Evolutionary conservation across 2,113 vertebrate species (phyloP).

Genomic region (Oncorhynchus kisutch): DNA sequence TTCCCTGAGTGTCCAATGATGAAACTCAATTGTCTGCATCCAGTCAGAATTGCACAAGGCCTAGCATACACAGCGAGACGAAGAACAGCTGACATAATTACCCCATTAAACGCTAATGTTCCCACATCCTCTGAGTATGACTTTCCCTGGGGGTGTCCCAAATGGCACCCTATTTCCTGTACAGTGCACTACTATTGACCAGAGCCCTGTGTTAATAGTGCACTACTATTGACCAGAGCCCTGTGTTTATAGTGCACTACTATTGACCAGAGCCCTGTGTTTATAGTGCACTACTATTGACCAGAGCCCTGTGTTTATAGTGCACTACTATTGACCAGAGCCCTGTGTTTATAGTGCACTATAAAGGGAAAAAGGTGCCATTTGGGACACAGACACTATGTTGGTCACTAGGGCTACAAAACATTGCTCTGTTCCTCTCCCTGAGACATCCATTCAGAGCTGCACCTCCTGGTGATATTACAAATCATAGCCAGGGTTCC

Average conservation of each 20-base stretch:
- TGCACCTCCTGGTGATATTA: conserved; percentile 9
- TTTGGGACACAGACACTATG: neutral
- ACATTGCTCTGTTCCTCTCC: neutral
- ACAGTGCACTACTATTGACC: neutral
- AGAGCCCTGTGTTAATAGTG: no score
- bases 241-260: no score
- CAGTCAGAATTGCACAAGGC: conserved; percentile 58
- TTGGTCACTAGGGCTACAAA: conserved; percentile 7
- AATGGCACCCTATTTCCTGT: conserved; percentile 6
- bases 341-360: no score
- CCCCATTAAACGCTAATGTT: conserved; percentile 63
- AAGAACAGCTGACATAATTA: conserved; percentile 54
- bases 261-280: no score
- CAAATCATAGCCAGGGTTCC: neutral
- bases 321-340: no score
- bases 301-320: no score
- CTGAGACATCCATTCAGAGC: conserved; percentile 20
- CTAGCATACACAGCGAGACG: conserved; percentile 33
- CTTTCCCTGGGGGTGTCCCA: conserved; percentile 12
- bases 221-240: no score
- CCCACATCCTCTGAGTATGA: conserved; percentile 51
- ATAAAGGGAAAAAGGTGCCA: no score
- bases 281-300: no score
- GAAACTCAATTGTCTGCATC: conserved; percentile 57
- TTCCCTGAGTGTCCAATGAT: conserved; percentile 49